Evolutionary conservation across 2,113 vertebrate genomes (phyloP), one percentile per base, ranked within the genome.

Genomic region (Tragelaphus imberbis): DNA sequence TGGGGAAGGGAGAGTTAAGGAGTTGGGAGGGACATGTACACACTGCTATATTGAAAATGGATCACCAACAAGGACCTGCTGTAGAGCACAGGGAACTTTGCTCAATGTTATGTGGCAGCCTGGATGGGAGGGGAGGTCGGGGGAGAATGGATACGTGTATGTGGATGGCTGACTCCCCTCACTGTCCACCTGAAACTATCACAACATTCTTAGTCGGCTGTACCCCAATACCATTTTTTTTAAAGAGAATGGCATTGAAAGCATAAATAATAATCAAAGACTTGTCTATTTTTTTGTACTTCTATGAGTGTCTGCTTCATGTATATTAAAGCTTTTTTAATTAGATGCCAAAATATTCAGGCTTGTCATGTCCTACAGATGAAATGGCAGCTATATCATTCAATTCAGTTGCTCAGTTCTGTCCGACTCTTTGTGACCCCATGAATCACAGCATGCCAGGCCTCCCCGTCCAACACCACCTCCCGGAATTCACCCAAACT

Each of bases 321-420:
- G 23, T 53, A 16, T 33, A 63, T 80, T 88, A 77, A 91, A 75
- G n/a, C 6, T 61, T 17, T 95, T 84, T 90, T 85, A 33, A 51
- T 51, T 89, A 49, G 25, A 30, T 6, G 11, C 7, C 27, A 53
- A 51, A n/a, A 80, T 7, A 6, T 79, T 53, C 47, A 55, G 12
- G 27, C 36, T 68, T 86, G 14, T n/a, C 7, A 2, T 9, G 10
- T 47, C 6, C 16, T 85, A 5, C 36, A 12, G 17, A 81, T 9
- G 47, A 55, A 91, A 75, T 63, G 75, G 30, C n/a, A 71, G 15
- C 33, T 65, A 5, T 16, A 27, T 79, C 56, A 49, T 56, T 63
- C 28, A 63, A 6, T 63, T 63, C 61, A 63, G 30, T 63, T 0
- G 1, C 61, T 63, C 61, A 33, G 14, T 33, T 0, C 0, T 63